Evolutionary conservation across 1,140 invertebrate species (phyloP).

Genomic region (Ruditapes philippinarum): DNA sequence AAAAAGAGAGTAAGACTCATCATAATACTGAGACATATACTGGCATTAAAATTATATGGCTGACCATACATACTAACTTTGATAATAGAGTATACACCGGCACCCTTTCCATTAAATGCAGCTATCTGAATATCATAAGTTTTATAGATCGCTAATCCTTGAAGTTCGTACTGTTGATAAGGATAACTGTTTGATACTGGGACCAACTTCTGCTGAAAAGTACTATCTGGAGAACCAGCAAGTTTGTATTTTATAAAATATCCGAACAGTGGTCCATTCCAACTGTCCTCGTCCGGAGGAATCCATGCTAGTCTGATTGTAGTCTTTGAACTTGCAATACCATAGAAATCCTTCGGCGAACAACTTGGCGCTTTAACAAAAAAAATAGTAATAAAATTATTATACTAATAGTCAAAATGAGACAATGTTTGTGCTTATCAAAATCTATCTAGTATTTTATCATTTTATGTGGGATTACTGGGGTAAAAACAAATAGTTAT

Average conservation of each 20-base stretch:
- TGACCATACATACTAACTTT: constrained; percentile 94
- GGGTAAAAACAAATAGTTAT: no score
- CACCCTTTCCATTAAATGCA: constrained; percentile 98
- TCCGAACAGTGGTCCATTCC: constrained; percentile 97
- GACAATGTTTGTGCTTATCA: no score
- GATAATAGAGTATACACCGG: constrained; percentile 95
- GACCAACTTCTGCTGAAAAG: constrained; percentile 91
- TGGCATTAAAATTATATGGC: no score
- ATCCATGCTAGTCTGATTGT: constrained; percentile 99
- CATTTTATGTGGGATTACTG: no score
- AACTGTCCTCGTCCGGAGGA: constrained; percentile 95
- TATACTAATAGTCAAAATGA: no score
- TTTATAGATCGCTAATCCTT: constrained; percentile 87
- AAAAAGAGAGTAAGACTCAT: no score
- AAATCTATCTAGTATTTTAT: no score
- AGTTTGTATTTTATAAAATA: constrained; percentile 97
- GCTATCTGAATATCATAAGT: constrained; percentile 99
- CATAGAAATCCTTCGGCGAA: constrained; percentile 80
- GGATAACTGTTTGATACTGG: no score
- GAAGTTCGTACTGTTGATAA: constrained; percentile 69
- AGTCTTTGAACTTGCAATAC: constrained; percentile 87
- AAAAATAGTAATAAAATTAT: no score
- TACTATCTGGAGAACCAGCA: constrained; percentile 91
- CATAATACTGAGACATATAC: no score
- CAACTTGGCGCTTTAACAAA: constrained; percentile 83